Evolutionary conservation across 1,140 invertebrate species (phyloP).

Genomic region (Trichonephila clavata): DNA sequence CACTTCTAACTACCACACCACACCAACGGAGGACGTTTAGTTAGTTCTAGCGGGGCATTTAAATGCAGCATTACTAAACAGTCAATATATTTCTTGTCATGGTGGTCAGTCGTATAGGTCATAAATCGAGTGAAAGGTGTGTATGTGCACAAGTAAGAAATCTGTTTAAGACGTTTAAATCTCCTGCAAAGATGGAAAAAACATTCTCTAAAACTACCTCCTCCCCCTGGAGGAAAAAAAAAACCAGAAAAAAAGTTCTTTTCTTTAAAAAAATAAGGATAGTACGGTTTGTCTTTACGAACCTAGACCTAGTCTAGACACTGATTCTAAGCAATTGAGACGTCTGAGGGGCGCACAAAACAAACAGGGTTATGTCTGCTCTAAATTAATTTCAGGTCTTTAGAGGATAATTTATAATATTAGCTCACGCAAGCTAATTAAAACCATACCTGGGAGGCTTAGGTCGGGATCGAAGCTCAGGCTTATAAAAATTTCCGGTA

Average conservation of each 20-base stretch:
- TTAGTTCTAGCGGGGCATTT: too few species aligned
- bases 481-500: neutral
- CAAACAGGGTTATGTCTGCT: neutral
- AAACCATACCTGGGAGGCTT: neutral
- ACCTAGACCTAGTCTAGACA: conserved; percentile 1
- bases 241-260: neutral
- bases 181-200: too few species aligned
- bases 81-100: too few species aligned
- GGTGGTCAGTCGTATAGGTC: too few species aligned
- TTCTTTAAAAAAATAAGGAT: neutral
- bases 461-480: neutral
- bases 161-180: too few species aligned
- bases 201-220: too few species aligned
- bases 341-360: neutral
- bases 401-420: conserved; percentile 2
- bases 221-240: neutral
- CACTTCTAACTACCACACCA: too few species aligned
- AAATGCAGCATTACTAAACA: too few species aligned
- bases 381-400: neutral
- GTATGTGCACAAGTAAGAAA: too few species aligned
- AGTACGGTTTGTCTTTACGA: neutral
- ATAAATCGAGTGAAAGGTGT: too few species aligned
- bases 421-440: neutral
- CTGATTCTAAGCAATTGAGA: neutral
- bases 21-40: too few species aligned